Evolutionary conservation across 2,888 invertebrate genomes (phyloP).

Genomic region (Ophion costatus): DNA sequence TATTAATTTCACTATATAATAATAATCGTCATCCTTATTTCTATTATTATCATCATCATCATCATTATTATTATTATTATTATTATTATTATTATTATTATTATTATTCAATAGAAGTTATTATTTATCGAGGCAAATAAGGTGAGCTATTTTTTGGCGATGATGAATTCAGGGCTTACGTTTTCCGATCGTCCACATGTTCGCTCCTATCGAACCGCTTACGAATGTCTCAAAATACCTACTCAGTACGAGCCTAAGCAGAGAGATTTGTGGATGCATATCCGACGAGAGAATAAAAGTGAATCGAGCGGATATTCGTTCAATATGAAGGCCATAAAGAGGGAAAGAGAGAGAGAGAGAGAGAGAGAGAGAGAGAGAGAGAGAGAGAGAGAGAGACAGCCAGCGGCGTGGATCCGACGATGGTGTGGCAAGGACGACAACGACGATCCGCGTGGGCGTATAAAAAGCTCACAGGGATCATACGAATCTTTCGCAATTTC

Average conservation of each 20-base stretch:
- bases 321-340: background rate
- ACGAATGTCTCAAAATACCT: background rate
- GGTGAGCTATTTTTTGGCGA: background rate
- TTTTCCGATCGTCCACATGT: background rate
- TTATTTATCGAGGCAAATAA: too few species aligned
- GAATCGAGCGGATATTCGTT: constrained; percentile 17
- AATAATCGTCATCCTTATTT: too few species aligned
- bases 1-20: too few species aligned
- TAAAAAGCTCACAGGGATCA: constrained; percentile 46
- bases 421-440: background rate
- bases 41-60: too few species aligned
- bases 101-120: too few species aligned
- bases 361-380: background rate
- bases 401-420: background rate
- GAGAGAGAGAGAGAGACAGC: background rate
- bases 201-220: background rate
- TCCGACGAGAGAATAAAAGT: constrained; percentile 1
- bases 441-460: constrained; percentile 48
- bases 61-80: too few species aligned
- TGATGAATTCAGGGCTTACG: background rate
- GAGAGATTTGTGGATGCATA: constrained; percentile 18
- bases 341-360: background rate
- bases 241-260: background rate
- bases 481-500: constrained; percentile 52
- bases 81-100: too few species aligned